Evolutionary conservation across 2,888 invertebrate species (phyloP).

Genomic region (Ptilodon capucinus): DNA sequence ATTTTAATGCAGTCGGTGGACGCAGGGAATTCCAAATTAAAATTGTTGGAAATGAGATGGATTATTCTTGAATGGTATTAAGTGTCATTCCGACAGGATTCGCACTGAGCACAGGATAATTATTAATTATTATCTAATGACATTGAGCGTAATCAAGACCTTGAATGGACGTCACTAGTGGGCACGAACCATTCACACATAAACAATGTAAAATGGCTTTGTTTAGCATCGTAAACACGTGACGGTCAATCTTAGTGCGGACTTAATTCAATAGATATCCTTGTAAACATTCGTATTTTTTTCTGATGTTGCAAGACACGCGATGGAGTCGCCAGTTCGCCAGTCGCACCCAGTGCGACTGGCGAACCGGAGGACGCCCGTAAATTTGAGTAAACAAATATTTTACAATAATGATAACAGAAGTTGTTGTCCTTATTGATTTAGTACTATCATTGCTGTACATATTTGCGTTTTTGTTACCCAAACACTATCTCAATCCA

Average conservation of each 20-base stretch:
- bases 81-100: background rate
- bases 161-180: slow-evolving; percentile 52
- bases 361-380: too few relatives aligned
- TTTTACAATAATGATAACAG: background rate
- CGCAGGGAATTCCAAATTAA: slow-evolving; percentile 45
- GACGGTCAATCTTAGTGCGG: slow-evolving; percentile 38
- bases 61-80: slow-evolving; percentile 4
- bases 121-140: slow-evolving; percentile 30
- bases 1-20: slow-evolving; percentile 47
- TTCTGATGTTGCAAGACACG: slow-evolving; percentile 21
- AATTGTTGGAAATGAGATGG: slow-evolving; percentile 15
- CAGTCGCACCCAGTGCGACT: too few relatives aligned
- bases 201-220: slow-evolving; percentile 53
- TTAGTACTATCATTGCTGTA: background rate
- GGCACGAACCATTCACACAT: slow-evolving; percentile 56
- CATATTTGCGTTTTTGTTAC: background rate
- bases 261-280: slow-evolving; percentile 54
- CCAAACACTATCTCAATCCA: background rate
- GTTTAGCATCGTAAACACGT: slow-evolving; percentile 49
- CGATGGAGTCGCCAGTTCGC: slow-evolving; percentile 36
- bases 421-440: background rate
- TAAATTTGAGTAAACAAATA: too few relatives aligned
- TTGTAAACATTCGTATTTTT: slow-evolving; percentile 62
- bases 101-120: slow-evolving; percentile 3
- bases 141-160: slow-evolving; percentile 56